Evolutionary conservation across 2,113 vertebrate species (phyloP), one percentile per base, ranked within the genome.

Genomic region (Ondatra zibethicus): DNA sequence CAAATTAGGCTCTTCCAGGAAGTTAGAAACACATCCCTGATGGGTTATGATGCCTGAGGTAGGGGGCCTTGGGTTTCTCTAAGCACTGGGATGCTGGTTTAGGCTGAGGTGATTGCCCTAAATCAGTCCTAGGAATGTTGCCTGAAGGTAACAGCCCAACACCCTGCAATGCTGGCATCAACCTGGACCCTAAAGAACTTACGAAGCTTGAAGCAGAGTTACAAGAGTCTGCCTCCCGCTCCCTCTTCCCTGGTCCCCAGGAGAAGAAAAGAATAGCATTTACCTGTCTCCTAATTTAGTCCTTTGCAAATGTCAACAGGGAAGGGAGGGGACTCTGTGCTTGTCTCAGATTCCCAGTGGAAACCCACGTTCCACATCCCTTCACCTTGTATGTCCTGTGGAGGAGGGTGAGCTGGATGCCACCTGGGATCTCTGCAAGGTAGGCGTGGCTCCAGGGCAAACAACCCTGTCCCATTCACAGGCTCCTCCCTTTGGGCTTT

Each of bases 281-380:
- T 97, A 96, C 97, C 92, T 98, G 95, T 88, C 95, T 98, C 93
- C 96, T 93, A 89, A 97, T 93, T 96, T 93, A 94, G 95, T 95
- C 91, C 93, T 97, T 94, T 95, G 73, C 92, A 98, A 97, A 97
- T 98, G 97, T 97, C 97, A 97, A 16, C 92, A 92, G 92, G 85
- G 91, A 94, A 75, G 97, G 88, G 92, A 95, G 94, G 95, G 96
- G 86, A 7, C 42, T 66, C n/a, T 0, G 1, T 19, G 70, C 52
- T 63, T 94, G 55, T 63, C 47, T 96, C 52, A 21, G 73, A 92
- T 84, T 68, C 42, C 90, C 63, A 29, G 91, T 5, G 76, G 91
- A 85, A 16, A 27, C 25, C 47, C 65, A 68, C 55, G 4, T 33
- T 29, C 7, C 19, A 14, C 6, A 4, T 33, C 42, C 42, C 39